Evolutionary conservation across 1,140 invertebrate genomes (phyloP).

Genomic region (Delia radicum): DNA sequence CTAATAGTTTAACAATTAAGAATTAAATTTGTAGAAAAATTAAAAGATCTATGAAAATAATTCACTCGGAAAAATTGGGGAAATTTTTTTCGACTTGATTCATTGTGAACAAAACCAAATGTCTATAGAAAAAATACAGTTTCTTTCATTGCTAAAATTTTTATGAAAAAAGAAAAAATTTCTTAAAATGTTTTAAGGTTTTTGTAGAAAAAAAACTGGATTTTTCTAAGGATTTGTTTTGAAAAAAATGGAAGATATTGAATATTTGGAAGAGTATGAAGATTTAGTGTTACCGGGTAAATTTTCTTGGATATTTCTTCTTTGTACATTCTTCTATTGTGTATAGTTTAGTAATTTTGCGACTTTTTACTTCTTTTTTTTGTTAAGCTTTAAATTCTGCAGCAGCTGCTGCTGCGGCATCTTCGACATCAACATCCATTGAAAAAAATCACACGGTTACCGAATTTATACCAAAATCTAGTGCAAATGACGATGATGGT

Average conservation of each 20-base stretch:
- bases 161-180: background rate
- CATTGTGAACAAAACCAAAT: background rate
- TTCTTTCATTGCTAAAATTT: background rate
- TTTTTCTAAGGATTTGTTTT: background rate
- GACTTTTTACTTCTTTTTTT: background rate
- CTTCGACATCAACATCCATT: background rate
- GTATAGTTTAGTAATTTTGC: background rate
- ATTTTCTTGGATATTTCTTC: background rate
- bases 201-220: background rate
- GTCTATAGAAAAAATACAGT: background rate
- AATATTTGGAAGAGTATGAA: slow-evolving; percentile 33
- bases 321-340: background rate
- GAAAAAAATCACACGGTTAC: background rate
- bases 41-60: background rate
- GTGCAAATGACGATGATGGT: slow-evolving; percentile 11
- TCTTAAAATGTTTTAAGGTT: too few species aligned
- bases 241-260: slow-evolving; percentile 33
- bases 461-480: background rate
- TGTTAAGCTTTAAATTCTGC: background rate
- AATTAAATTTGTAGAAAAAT: background rate
- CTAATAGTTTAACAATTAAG: too few species aligned
- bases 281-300: slow-evolving; percentile 32
- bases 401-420: background rate
- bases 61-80: background rate
- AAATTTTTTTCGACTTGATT: background rate